These are phyloP conservation scores for Poeciliopsis turneri DNA, from an alignment of 2,797 vertebrate species.

Conservation along the genomic window DNA sequence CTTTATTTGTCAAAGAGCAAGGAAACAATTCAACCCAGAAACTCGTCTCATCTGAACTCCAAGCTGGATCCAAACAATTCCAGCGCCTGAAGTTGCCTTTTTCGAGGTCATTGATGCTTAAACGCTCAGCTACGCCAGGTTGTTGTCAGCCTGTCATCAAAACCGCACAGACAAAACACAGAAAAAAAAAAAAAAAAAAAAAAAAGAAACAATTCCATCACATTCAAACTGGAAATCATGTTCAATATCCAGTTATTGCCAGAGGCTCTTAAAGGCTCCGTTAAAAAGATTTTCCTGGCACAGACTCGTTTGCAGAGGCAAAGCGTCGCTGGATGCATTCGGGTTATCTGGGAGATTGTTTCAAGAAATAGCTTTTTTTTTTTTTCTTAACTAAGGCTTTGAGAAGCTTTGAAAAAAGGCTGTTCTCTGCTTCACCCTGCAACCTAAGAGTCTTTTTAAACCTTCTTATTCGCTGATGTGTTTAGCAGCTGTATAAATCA, in stretches of 20 bases:
- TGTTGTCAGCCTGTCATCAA: neutral
- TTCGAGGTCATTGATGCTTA: neutral
- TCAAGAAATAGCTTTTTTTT: neutral
- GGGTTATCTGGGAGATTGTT: neutral
- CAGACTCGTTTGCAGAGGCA: neutral
- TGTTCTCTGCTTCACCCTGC: neutral
- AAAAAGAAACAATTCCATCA: neutral
- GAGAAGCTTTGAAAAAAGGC: neutral
- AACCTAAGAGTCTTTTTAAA: neutral
- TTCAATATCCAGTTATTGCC: neutral
- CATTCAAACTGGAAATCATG: neutral
- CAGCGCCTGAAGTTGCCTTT: neutral
- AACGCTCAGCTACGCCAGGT: neutral
- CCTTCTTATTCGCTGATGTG: neutral
- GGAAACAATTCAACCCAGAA: conserved; percentile 21
- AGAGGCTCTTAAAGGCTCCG: neutral
- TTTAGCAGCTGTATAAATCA: neutral
- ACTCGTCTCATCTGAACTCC: neutral
- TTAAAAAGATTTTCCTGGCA: neutral
- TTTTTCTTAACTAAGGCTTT: neutral
- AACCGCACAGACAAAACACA: neutral
- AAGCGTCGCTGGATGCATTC: neutral
- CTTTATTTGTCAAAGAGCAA: conserved; percentile 24
- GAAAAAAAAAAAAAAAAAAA: no score
- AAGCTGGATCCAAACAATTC: neutral